These are phyloP conservation scores for Dallia pectoralis DNA, from an alignment of 2,797 vertebrate species.

Conservation along the genomic window DNA sequence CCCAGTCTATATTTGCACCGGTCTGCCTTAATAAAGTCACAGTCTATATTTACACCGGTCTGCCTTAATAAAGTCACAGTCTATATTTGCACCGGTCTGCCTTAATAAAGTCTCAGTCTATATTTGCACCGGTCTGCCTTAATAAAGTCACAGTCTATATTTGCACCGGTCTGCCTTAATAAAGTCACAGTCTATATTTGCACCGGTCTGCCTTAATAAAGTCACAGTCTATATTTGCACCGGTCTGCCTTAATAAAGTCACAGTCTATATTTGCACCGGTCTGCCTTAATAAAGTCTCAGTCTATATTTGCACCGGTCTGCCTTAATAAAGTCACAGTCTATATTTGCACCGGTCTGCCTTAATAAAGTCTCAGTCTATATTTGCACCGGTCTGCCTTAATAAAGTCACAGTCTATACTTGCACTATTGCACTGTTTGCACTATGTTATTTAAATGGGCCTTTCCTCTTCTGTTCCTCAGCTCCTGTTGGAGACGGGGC, in stretches of 20 bases:
- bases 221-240: background rate
- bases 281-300: background rate
- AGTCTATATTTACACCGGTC: background rate
- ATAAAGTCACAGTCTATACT: background rate
- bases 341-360: background rate
- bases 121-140: background rate
- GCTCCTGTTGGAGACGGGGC: slow-evolving; percentile 77
- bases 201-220: background rate
- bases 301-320: background rate
- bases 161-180: background rate
- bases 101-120: background rate
- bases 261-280: background rate
- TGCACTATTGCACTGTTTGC: background rate
- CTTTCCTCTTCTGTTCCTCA: slow-evolving; percentile 15
- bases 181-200: background rate
- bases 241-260: background rate
- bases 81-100: background rate
- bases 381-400: background rate
- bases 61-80: background rate
- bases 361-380: background rate
- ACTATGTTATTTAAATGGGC: background rate
- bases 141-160: background rate
- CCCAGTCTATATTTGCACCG: too few species aligned
- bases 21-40: background rate
- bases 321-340: background rate